Evolutionary conservation across 2,113 vertebrate genomes (phyloP).

Genomic region (Murina feae): DNA sequence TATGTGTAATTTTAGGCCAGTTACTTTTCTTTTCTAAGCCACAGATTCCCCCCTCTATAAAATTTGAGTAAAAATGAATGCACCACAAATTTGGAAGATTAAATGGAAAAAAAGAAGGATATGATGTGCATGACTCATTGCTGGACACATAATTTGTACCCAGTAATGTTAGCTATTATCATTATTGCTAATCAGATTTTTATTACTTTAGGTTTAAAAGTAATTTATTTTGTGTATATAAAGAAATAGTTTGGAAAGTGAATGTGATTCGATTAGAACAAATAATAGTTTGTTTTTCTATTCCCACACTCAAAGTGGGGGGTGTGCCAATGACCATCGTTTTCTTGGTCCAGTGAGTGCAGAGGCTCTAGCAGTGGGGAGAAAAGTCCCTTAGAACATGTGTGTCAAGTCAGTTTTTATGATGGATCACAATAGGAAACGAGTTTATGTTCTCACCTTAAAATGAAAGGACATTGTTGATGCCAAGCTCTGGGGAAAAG

Average conservation of each 20-base stretch:
- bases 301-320: not conserved
- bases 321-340: not conserved
- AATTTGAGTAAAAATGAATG: not conserved
- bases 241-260: constrained; percentile 22
- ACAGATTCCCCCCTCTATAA: not conserved
- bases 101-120: not conserved
- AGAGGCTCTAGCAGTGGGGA: not conserved
- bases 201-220: constrained; percentile 11
- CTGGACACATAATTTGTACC: not conserved
- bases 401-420: not conserved
- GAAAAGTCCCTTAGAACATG: not conserved
- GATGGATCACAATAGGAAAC: constrained; percentile 18
- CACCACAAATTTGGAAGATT: not conserved
- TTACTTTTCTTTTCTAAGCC: not conserved
- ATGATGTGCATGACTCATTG: not conserved
- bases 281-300: not conserved
- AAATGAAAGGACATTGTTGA: not conserved
- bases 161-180: not conserved
- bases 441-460: constrained; percentile 11
- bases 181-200: not conserved
- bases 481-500: not conserved
- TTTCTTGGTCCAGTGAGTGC: constrained; percentile 7
- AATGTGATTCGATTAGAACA: constrained; percentile 10
- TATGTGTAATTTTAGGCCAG: constrained; percentile 8
- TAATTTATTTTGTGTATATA: not conserved